Evolutionary conservation across 1,140 invertebrate genomes (phyloP).

Genomic region (Aradophagus sp.): DNA sequence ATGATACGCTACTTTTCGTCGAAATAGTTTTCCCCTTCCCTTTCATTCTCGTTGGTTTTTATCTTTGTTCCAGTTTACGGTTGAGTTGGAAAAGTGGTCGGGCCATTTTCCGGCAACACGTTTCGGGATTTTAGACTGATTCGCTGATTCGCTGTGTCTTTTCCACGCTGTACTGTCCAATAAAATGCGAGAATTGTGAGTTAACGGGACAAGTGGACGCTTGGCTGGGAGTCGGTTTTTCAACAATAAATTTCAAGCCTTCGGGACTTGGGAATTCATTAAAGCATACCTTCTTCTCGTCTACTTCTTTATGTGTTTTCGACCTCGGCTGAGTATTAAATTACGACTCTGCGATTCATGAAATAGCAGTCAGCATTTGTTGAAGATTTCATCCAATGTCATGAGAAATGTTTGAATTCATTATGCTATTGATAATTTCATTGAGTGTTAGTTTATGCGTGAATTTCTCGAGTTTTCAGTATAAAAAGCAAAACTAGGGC

Average conservation of each 20-base stretch:
- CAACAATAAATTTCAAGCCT: conserved; percentile 15
- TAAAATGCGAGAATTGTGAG: too few species aligned
- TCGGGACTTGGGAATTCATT: conserved; percentile 16
- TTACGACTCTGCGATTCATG: conserved; percentile 15
- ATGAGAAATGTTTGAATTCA: conserved; percentile 24
- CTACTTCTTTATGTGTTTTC: conserved; percentile 23
- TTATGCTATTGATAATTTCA: conserved; percentile 14
- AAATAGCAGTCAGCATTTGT: conserved; percentile 12
- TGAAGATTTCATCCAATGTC: conserved; percentile 22
- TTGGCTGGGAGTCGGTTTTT: background rate
- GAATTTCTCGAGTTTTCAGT: too few species aligned
- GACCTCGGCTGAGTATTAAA: conserved; percentile 40
- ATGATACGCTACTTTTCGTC: too few species aligned
- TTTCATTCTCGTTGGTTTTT: conserved; percentile 4
- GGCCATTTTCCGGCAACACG: too few species aligned
- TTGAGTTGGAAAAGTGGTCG: too few species aligned
- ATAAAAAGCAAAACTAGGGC: too few species aligned
- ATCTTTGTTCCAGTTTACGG: conserved; percentile 6
- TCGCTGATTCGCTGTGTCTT: too few species aligned
- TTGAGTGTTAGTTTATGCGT: background rate
- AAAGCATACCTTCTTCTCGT: conserved; percentile 6
- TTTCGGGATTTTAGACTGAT: too few species aligned
- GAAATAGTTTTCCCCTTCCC: background rate
- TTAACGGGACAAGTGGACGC: too few species aligned
- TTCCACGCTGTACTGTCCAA: too few species aligned